phyloP scores from a whole-genome alignment of 2,888 invertebrate species.

The Epistrophe eligans region DNA sequence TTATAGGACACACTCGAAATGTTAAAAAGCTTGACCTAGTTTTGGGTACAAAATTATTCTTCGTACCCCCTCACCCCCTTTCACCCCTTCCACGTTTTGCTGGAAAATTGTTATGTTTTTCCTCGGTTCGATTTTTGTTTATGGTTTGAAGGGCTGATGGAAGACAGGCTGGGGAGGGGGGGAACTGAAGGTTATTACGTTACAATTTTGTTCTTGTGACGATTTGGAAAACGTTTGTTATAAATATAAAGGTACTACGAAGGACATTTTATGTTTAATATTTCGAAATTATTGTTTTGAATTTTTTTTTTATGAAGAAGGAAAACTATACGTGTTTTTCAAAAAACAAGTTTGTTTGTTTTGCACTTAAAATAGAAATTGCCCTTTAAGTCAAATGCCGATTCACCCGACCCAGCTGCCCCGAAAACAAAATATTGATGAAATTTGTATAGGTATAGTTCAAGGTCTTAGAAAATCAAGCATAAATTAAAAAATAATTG shows the following conservation, averaged over 20 bases:
- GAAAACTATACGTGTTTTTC: background rate
- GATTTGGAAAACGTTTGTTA: constrained; percentile 5
- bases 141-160: background rate
- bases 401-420: too few relatives aligned
- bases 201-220: background rate
- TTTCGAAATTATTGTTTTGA: background rate
- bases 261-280: background rate
- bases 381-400: background rate
- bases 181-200: background rate
- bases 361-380: constrained; percentile 11
- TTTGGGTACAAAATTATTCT: constrained; percentile 11
- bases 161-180: background rate
- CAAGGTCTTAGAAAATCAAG: too few relatives aligned
- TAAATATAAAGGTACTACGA: too few relatives aligned
- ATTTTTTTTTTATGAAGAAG: background rate
- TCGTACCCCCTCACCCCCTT: background rate
- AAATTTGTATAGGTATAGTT: too few relatives aligned
- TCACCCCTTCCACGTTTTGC: background rate
- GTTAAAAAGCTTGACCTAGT: constrained; percentile 61
- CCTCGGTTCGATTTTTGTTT: constrained; percentile 13
- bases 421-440: too few relatives aligned
- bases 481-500: too few relatives aligned
- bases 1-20: constrained; percentile 60
- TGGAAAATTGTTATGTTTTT: constrained; percentile 5
- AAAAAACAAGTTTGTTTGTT: constrained; percentile 14